Evolutionary conservation across 2,113 vertebrate species (phyloP), one percentile per base, ranked within the genome.

Genomic region (Psilopogon haemacephalus): DNA sequence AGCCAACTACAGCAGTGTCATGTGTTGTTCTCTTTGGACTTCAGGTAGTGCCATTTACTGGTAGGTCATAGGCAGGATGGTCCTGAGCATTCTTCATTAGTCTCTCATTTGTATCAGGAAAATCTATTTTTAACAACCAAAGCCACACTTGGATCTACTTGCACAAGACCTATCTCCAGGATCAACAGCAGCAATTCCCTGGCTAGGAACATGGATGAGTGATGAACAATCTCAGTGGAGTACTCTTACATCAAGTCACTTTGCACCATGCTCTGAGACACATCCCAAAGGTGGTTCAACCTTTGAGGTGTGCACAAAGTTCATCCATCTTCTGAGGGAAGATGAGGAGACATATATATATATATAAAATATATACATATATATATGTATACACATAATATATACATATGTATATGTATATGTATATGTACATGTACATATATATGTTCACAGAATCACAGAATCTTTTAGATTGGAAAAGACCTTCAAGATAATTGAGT

Each of bases 91-190:
- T 98, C 78, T 98, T 98, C 87, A 93, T 91, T 79, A 93, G 90
- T 84, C 97, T 97, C 76, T 98, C 98, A 90, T 85, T 93, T 84
- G 96, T 94, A 86, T 99, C 98, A 50, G 98, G 96, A 46, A 97
- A n/a, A n/a, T n/a, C n/a, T n/a, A n/a, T n/a, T n/a, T n/a, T 26
- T 26, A 62, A 55, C 1, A 52, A 42, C 74, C 46, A 32, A 38
- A 11, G 3, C 33, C 0, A 4, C 40, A 33, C 20, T 6, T 24
- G 30, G 68, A 82, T 23, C 23, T 50, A 19, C 55, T 55, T 52
- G 20, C 3, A 20, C 18, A 26, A 73, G 52, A 33, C 44, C 32
- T 15, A 0, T 27, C 56, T 81, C 44, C 63, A 68, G 64, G n/a
- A 33, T 11, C 13, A 1, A 50, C 9, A 3, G 40, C 84, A 88